A percentile compares a stretch with the other conserved stretches of the same genome.
phyloP scores from a whole-genome alignment of 2,888 invertebrate species.

The Lacanobia oleracea region DNA sequence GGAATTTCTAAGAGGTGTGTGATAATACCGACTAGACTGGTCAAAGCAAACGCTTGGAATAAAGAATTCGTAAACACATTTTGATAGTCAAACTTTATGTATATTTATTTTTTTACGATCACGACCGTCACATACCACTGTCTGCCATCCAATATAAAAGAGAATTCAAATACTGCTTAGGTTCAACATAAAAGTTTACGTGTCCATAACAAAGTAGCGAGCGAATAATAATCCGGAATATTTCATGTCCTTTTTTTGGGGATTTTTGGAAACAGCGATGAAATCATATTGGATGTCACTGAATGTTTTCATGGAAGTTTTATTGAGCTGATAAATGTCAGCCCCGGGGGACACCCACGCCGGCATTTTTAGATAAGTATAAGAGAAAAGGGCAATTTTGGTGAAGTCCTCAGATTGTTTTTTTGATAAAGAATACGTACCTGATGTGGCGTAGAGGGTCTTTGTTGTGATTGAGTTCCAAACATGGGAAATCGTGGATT shows the following conservation, averaged over 20 bases:
- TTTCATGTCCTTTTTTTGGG: conserved; percentile 77
- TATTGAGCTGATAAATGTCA: conserved; percentile 87
- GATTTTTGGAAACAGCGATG: conserved; percentile 80
- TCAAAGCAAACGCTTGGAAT: conserved; percentile 50
- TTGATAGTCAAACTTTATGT: conserved; percentile 62
- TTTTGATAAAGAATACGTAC: conserved; percentile 59
- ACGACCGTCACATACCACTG: conserved; percentile 62
- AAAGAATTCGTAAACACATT: conserved; percentile 65
- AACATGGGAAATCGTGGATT: not conserved
- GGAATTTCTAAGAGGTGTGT: conserved; percentile 1
- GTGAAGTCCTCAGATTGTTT: conserved; percentile 64
- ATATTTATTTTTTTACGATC: conserved; percentile 65
- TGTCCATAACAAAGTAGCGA: conserved; percentile 78
- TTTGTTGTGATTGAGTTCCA: conserved; percentile 24
- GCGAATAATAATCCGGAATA: conserved; percentile 80
- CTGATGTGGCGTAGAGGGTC: conserved; percentile 29
- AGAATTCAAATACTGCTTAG: conserved; percentile 70
- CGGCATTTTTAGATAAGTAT: conserved; percentile 83
- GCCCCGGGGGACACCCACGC: conserved; percentile 80
- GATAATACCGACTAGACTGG: conserved; percentile 14
- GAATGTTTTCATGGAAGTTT: conserved; percentile 87
- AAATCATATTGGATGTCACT: conserved; percentile 87
- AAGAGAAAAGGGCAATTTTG: conserved; percentile 71
- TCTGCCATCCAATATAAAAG: conserved; percentile 66
- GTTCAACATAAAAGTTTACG: conserved; percentile 79